Evolutionary conservation across 2,888 invertebrate species (phyloP).

Genomic region (Acrocyrtus sp.): DNA sequence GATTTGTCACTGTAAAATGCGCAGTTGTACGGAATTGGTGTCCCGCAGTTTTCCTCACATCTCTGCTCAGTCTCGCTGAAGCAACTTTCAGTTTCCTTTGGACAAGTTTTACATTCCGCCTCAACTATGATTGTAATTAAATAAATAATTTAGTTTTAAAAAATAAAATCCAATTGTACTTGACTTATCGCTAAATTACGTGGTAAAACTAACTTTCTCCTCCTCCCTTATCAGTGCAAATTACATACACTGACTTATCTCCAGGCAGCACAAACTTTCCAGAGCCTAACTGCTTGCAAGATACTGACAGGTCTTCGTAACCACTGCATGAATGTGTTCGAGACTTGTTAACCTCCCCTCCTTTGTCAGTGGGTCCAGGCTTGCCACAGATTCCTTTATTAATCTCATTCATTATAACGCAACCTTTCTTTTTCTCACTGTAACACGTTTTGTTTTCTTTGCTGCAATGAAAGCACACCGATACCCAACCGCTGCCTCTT

Average conservation of each 20-base stretch:
- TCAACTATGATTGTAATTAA: too few species aligned
- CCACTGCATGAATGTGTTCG: neutral
- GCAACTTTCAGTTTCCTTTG: neutral
- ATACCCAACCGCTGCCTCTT: neutral
- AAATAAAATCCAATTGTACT: too few species aligned
- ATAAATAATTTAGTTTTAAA: too few species aligned
- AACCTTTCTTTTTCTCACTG: neutral
- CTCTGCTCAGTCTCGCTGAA: neutral
- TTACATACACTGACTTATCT: neutral
- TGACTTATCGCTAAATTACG: too few species aligned
- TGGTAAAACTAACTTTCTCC: too few species aligned
- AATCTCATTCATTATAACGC: too few species aligned
- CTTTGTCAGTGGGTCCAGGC: neutral
- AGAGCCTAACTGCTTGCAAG: too few species aligned
- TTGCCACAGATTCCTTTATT: too few species aligned
- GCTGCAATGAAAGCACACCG: neutral
- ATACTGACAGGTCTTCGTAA: neutral
- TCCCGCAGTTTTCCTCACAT: conserved; percentile 1
- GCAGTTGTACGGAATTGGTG: neutral
- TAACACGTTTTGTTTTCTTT: neutral
- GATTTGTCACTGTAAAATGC: neutral
- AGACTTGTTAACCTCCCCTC: too few species aligned
- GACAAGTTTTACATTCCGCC: neutral
- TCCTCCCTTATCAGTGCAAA: too few species aligned
- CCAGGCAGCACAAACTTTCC: neutral